phyloP scores from a whole-genome alignment of 2,113 vertebrate species.

The Phasianus colchicus region DNA sequence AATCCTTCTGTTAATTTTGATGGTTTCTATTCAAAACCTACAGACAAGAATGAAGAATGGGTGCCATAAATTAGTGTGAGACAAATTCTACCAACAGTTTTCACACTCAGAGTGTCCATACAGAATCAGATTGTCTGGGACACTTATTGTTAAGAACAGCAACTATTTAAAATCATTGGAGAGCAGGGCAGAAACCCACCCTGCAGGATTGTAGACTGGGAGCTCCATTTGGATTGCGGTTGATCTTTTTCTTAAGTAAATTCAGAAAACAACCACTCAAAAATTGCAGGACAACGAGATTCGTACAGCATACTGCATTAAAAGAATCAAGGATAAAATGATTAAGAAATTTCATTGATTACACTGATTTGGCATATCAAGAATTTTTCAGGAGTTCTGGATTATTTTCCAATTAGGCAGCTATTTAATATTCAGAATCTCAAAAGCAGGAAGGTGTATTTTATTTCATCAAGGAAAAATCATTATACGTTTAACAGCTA shows the following conservation, averaged over 20 bases:
- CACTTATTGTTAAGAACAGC: background rate
- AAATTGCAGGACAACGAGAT: background rate
- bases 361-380: background rate
- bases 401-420: background rate
- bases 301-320: background rate
- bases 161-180: background rate
- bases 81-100: background rate
- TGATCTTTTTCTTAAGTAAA: background rate
- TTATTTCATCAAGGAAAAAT: slow-evolving; percentile 18
- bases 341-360: background rate
- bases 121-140: background rate
- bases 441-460: background rate
- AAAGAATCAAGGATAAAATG: background rate
- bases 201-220: background rate
- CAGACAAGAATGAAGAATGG: background rate
- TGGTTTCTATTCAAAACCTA: background rate
- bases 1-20: background rate
- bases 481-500: background rate
- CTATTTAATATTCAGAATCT: background rate
- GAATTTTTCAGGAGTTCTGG: background rate
- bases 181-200: background rate
- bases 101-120: background rate
- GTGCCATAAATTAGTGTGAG: background rate
- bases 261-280: background rate
- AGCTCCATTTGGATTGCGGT: background rate